Evolutionary conservation across 2,888 invertebrate genomes (phyloP), one percentile per base, ranked within the genome.

Genomic region (Brachyptera risi): DNA sequence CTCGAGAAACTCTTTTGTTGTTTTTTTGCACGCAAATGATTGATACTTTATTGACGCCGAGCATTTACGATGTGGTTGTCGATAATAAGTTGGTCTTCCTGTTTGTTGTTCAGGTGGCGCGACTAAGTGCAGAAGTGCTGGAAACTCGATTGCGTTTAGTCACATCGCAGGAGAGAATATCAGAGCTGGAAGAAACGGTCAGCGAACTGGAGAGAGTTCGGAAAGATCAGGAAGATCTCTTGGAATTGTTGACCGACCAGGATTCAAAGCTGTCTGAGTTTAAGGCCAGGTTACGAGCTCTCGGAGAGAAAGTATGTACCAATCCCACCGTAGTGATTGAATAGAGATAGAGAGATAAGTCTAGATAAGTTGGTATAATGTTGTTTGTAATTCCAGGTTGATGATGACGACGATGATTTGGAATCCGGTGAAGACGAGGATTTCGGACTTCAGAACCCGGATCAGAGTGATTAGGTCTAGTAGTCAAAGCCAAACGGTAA

Each of bases 181-280:
- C 65, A 26, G 76, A 74, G 65, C 71, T 75, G 51, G 72, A 73
- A 58, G 69, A 73, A 0, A 62, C 68, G 27, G 67, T 68, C 17
- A 67, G 65, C 13, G 85, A 89, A 67, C 71, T 90, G 67, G 83
- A 83, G 40, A 80, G 81, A 66, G 71, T 93, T 64, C 85, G 83
- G 71, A 91, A 87, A 71, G 97, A 98, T 71, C 96, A 97, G 74
- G 97, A 98, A 68, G 96, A 97, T 75, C 76, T 98, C 65, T 75
- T 98, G 60, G 89, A 92, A 70, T 76, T 98, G 61, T 78, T 98
- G 38, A 88, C 92, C 0, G 94, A 97, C 73, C 96, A 97, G 80
- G 96, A 87, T 68, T 72, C 74, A 49, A 89, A 88, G 74, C 75
- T 92, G 37, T 78, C 77, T 49, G 78, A 82, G 56, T 90, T 87